Evolutionary conservation across 2,113 vertebrate species (phyloP).

Genomic region (Lontra canadensis): DNA sequence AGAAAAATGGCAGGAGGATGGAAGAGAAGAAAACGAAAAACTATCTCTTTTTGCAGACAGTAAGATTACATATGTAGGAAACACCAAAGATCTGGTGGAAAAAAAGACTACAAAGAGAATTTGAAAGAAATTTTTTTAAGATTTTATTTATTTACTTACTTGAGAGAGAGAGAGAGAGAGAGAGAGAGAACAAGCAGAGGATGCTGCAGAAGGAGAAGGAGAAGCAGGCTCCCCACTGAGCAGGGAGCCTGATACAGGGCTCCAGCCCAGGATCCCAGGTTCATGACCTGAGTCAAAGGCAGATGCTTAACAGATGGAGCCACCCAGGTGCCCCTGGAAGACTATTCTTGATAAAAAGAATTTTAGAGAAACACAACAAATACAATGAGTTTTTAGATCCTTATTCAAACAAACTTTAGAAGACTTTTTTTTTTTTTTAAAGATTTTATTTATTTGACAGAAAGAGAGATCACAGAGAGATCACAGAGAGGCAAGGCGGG

Average conservation of each 20-base stretch:
- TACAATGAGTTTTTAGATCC: background rate
- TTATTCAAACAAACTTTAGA: constrained; percentile 16
- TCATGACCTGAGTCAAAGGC: background rate
- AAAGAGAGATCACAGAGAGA: too few relatives aligned
- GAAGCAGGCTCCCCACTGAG: background rate
- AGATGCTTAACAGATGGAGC: background rate
- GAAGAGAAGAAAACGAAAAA: background rate
- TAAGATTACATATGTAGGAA: background rate
- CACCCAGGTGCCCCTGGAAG: background rate
- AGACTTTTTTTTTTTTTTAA: background rate
- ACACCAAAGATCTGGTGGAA: background rate
- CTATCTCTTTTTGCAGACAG: background rate
- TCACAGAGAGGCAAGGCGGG: too few relatives aligned
- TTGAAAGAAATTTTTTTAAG: background rate
- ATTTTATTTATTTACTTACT: background rate
- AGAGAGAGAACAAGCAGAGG: background rate
- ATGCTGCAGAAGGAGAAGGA: background rate
- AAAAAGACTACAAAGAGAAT: background rate
- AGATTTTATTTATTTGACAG: too few relatives aligned
- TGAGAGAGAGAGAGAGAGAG: background rate
- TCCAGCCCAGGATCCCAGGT: background rate
- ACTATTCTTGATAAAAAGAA: constrained; percentile 17
- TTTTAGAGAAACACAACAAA: background rate
- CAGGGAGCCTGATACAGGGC: background rate
- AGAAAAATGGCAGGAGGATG: background rate